Evolutionary conservation across 2,113 vertebrate genomes (phyloP), one percentile per base, ranked within the genome.

Genomic region (Malurus elegans): DNA sequence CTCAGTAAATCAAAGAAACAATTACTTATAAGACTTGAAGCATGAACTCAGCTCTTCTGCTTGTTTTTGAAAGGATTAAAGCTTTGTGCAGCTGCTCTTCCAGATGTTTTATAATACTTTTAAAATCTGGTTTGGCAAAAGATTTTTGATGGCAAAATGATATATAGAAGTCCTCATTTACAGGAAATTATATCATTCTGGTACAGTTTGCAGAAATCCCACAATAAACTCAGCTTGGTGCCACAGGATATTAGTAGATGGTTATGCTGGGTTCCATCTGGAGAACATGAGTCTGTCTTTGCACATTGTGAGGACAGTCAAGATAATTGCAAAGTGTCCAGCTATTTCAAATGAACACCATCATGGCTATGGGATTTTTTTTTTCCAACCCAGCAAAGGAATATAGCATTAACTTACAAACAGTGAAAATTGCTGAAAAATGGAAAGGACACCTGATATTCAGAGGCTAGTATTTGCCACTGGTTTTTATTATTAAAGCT

Each of bases 161-260:
- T 97, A 96, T 36, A 93, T 84, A 95, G 95, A 95, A 92, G 96
- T 96, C 94, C 94, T 98, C 97, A 97, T 98, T 98, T 97, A 95
- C 93, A 97, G 98, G 97, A 98, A 98, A 98, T 98, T 91, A 91
- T 97, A 98, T 98, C 97, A 96, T 95, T 98, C 88, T 90, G 84
- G 97, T 94, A 78, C 94, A 96, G 90, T 97, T 97, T 97, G 90
- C 82, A 98, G 96, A 97, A 97, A 97, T 97, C 91, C 60, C 97
- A 96, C 97, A 97, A 98, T 98, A 98, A 98, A 97, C 97, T 96
- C 98, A 98, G 98, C 97, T 96, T 97, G 98, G 87, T 96, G 94
- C 95, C 96, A 87, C 86, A 92, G 95, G 45, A 23, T 95, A 96
- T 97, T 98, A 97, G 96, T 82, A 87, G 86, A 86, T 86, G 95